Evolutionary conservation across 1,140 invertebrate species (phyloP).

Genomic region (Neodiprion pinetum): DNA sequence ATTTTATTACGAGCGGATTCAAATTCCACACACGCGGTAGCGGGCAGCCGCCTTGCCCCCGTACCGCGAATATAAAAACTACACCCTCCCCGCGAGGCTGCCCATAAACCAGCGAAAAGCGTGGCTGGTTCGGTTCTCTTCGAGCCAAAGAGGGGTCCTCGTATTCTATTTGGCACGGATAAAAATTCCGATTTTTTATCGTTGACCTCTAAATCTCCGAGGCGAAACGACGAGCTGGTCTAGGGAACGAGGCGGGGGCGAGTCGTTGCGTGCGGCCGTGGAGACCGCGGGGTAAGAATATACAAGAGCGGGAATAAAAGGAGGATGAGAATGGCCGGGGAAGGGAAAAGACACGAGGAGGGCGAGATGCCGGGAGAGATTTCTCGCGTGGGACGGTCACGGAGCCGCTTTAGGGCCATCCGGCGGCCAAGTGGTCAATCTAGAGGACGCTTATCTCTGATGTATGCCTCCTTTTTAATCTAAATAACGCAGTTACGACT

Average conservation of each 20-base stretch:
- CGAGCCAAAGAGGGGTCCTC: conserved; percentile 5
- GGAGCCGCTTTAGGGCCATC: conserved; percentile 57
- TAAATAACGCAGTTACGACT: conserved; percentile 30
- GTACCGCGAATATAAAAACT: conserved; percentile 2
- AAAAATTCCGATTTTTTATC: conserved; percentile 44
- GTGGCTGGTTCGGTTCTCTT: too few species aligned
- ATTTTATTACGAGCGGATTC: conserved; percentile 62
- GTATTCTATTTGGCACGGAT: conserved; percentile 46
- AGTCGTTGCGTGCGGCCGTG: neutral
- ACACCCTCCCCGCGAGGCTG: neutral
- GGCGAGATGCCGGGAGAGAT: conserved; percentile 46
- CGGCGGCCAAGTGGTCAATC: conserved; percentile 57
- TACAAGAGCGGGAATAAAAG: conserved; percentile 13
- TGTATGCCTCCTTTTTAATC: conserved; percentile 24
- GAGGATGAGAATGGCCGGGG: neutral
- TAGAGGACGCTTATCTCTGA: conserved; percentile 57
- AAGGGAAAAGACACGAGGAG: neutral
- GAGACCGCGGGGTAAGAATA: conserved; percentile 1
- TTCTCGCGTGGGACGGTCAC: conserved; percentile 51
- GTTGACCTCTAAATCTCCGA: conserved; percentile 36
- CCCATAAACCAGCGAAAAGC: neutral
- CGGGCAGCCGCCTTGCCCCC: neutral
- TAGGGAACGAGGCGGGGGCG: neutral
- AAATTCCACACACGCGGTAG: conserved; percentile 54
- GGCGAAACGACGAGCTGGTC: neutral